These are phyloP conservation scores for Pedionomus torquatus DNA, from an alignment of 2,113 vertebrate genomes.

Conservation along the genomic window DNA sequence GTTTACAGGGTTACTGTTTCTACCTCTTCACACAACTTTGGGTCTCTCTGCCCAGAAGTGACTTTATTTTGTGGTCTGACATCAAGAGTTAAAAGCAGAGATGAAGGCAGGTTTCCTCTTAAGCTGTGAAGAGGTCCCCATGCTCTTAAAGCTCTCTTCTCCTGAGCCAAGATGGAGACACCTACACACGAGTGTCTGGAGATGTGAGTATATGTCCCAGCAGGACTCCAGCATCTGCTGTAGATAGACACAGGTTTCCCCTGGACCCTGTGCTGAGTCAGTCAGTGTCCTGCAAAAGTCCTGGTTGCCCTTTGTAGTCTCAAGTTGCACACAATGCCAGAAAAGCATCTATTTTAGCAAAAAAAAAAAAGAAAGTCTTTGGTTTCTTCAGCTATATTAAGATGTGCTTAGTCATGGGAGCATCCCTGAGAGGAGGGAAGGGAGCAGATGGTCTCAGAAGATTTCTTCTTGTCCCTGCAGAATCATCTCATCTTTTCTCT, in stretches of 20 bases:
- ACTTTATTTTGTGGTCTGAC: neutral
- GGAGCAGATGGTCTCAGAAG: neutral
- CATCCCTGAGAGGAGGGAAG: neutral
- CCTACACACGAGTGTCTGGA: fast-evolving
- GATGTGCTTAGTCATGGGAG: neutral
- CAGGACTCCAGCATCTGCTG: neutral
- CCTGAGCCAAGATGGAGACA: neutral
- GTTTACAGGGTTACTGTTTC: neutral
- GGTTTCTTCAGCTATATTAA: neutral
- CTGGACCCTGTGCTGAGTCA: neutral
- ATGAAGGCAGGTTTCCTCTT: neutral
- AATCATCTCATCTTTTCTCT: neutral
- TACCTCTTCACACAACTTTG: neutral
- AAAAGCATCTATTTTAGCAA: neutral
- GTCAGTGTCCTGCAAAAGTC: neutral
- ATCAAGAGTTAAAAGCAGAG: neutral
- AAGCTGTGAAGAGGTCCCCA: neutral
- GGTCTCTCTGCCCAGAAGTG: neutral
- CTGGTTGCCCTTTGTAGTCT: neutral
- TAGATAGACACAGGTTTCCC: neutral
- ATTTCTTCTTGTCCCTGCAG: neutral
- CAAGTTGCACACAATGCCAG: neutral
- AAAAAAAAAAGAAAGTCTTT: neutral
- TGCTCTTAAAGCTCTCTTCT: neutral
- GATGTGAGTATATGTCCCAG: neutral